These are phyloP conservation scores for Parus major DNA, from an alignment of 2,113 vertebrate genomes.

Conservation along the genomic window DNA sequence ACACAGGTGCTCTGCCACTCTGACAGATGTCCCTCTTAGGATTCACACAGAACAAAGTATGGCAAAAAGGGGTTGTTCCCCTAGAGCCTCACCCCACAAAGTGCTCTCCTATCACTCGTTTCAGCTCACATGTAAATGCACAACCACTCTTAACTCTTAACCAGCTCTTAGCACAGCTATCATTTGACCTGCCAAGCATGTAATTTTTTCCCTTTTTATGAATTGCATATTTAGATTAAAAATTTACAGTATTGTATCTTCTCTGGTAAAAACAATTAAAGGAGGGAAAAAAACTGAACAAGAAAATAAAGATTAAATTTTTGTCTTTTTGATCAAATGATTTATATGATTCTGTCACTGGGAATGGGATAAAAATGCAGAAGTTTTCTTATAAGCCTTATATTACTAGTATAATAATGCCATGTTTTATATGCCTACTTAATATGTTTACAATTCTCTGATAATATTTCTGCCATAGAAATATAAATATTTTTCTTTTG, in stretches of 20 bases:
- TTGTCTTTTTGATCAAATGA: not conserved
- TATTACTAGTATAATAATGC: constrained; percentile 58
- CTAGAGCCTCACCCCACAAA: not conserved
- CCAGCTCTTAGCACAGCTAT: not conserved
- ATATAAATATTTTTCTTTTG: constrained; percentile 6
- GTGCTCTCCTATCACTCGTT: not conserved
- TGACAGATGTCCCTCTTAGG: not conserved
- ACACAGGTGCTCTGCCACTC: fast-evolving
- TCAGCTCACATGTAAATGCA: not conserved
- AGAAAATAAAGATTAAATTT: not conserved
- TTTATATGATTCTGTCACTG: constrained; percentile 37
- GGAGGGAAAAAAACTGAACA: not conserved
- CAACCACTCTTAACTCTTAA: too few relatives aligned
- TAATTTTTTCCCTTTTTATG: not conserved
- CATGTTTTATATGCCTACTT: constrained; percentile 64
- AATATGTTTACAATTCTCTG: constrained; percentile 60
- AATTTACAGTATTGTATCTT: not conserved
- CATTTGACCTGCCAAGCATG: not conserved
- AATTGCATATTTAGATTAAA: not conserved
- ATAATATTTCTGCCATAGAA: constrained; percentile 58
- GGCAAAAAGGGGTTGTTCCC: not conserved
- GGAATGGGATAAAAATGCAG: constrained; percentile 21
- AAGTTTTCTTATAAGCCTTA: constrained; percentile 13
- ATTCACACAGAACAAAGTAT: not conserved
- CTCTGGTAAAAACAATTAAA: not conserved